Evolutionary conservation across 2,888 invertebrate species (phyloP).

Genomic region (Dolomedes plantarius): DNA sequence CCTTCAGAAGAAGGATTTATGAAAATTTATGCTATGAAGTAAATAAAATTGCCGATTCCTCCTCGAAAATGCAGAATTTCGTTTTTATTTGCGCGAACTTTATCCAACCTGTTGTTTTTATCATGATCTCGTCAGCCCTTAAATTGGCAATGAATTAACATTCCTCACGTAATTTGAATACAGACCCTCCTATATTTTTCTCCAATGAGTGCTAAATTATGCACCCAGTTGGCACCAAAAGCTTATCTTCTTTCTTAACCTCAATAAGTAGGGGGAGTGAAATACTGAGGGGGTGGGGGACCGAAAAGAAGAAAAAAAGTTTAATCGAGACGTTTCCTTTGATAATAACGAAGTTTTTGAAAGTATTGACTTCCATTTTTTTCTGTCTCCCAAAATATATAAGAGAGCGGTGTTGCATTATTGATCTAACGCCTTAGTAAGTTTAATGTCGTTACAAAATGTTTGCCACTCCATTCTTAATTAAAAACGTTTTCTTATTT

Average conservation of each 20-base stretch:
- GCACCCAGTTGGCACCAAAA: conserved; percentile 45
- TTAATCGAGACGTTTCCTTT: conserved; percentile 72
- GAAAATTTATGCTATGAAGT: too few relatives aligned
- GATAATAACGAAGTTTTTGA: conserved; percentile 71
- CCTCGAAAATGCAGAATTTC: too few relatives aligned
- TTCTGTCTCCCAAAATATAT: conserved; percentile 57
- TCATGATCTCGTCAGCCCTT: not conserved
- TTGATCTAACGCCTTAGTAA: conserved; percentile 66
- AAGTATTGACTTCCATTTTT: conserved; percentile 71
- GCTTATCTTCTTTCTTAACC: conserved; percentile 68
- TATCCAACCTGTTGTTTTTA: conserved; percentile 6
- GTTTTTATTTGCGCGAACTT: not conserved
- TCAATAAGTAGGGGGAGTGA: conserved; percentile 49
- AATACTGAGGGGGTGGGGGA: conserved; percentile 5
- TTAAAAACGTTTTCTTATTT: conserved; percentile 72
- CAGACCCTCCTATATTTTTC: conserved; percentile 47
- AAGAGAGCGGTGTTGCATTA: conserved; percentile 66
- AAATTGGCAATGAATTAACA: conserved; percentile 26
- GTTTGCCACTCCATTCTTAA: conserved; percentile 71
- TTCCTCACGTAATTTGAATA: conserved; percentile 52
- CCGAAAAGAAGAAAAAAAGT: conserved; percentile 43
- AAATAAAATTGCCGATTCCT: too few relatives aligned
- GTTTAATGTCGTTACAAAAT: conserved; percentile 72
- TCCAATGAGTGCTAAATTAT: conserved; percentile 69
- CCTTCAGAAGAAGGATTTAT: too few relatives aligned